Conservation (phyloP, 2,888 invertebrate species). For the Andrena dorsata region DNA sequence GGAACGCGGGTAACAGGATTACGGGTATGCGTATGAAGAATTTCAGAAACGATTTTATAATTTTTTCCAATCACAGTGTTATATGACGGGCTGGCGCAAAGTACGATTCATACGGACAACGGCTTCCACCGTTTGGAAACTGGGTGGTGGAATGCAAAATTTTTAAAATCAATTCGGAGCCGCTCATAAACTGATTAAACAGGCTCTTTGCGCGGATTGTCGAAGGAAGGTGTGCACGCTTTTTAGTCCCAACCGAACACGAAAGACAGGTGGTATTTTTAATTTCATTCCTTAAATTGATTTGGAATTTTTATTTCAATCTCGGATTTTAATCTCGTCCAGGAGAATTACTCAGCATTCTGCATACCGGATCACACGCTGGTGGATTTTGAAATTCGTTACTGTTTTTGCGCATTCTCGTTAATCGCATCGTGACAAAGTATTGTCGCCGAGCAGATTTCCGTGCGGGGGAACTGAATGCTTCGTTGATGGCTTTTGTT, state of each 20-base stretch:
- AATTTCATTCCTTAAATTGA: neutral
- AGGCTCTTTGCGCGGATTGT: neutral
- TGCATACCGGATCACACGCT: constrained; percentile 3
- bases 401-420: neutral
- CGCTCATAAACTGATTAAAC: constrained; percentile 9
- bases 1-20: constrained; percentile 28
- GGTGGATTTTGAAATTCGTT: neutral
- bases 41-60: constrained; percentile 53
- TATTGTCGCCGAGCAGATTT: neutral
- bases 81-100: constrained; percentile 19
- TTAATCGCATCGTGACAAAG: constrained; percentile 20
- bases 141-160: neutral
- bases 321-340: constrained; percentile 12
- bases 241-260: neutral
- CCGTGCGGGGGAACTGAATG: neutral
- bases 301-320: constrained; percentile 17
- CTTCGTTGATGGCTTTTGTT: neutral
- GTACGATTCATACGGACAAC: constrained; percentile 27
- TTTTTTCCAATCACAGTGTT: constrained; percentile 31
- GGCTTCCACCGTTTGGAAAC: constrained; percentile 19
- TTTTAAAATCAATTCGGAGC: neutral
- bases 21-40: constrained; percentile 33
- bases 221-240: neutral
- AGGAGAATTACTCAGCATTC: neutral
- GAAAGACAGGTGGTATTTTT: neutral